Conservation (phyloP, 1,140 invertebrate species). For the Apis florea region DNA sequence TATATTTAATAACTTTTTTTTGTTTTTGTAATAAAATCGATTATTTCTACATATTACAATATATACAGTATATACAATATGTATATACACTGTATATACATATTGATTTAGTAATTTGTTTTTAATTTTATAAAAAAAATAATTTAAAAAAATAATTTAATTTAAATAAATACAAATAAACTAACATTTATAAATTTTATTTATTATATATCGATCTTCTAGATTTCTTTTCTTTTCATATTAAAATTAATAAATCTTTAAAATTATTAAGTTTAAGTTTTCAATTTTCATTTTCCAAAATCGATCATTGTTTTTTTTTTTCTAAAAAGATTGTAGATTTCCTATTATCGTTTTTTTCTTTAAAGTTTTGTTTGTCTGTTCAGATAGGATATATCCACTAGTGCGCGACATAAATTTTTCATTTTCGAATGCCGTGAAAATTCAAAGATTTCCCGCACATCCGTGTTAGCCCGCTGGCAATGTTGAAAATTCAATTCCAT, state of each 20-base stretch:
- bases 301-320: neutral
- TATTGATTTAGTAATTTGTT: neutral
- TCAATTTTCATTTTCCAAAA: neutral
- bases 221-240: neutral
- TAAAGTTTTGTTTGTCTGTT: neutral
- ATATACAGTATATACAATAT: no score
- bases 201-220: neutral
- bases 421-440: conserved; percentile 7
- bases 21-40: neutral
- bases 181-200: neutral
- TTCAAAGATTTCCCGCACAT: neutral
- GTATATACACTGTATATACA: no score
- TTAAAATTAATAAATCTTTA: neutral
- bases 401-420: conserved; percentile 4
- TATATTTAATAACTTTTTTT: neutral
- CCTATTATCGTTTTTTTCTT: neutral
- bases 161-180: neutral
- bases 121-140: neutral
- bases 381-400: no score
- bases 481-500: conserved; percentile 34
- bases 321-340: neutral
- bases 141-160: no score
- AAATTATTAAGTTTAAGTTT: neutral
- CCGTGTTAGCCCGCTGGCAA: neutral
- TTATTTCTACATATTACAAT: neutral